These are phyloP conservation scores for Hippotragus niger DNA, from an alignment of 2,113 vertebrate genomes.

Conservation along the genomic window DNA sequence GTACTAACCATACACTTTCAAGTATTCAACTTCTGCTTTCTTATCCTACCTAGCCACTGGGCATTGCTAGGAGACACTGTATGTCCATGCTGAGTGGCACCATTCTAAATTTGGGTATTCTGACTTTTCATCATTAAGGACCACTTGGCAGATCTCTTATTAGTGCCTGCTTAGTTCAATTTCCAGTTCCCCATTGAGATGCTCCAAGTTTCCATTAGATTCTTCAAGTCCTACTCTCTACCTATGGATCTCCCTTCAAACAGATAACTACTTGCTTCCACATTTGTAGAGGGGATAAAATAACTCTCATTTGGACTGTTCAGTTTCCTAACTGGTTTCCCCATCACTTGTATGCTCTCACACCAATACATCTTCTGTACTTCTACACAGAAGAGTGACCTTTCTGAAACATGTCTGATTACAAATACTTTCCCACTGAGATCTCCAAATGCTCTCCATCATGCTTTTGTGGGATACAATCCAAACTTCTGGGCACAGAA, in stretches of 20 bases:
- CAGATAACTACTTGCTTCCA: not conserved
- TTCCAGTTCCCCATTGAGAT: not conserved
- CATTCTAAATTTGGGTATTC: slow-evolving; percentile 29
- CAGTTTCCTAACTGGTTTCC: slow-evolving; percentile 15
- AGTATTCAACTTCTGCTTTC: not conserved
- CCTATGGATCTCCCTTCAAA: not conserved
- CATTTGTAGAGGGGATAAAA: not conserved
- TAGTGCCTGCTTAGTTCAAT: not conserved
- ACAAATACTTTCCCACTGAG: not conserved
- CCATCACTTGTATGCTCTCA: not conserved
- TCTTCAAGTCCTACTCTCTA: not conserved
- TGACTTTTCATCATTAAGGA: not conserved
- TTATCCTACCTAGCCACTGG: not conserved
- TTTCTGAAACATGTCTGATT: not conserved
- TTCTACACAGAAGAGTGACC: not conserved
- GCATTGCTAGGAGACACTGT: not conserved
- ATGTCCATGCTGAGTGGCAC: not conserved
- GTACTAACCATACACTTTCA: not conserved
- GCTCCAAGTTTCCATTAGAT: not conserved
- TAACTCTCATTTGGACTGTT: not conserved
- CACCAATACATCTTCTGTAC: not conserved
- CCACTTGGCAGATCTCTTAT: not conserved
- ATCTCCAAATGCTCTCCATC: not conserved
- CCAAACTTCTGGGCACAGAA: not conserved
- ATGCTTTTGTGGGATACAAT: not conserved